Evolutionary conservation across 92 coral and sea anemone species (phyloP), one percentile per base, ranked within the genome.

Genomic region (Phymanthus crucifer): DNA sequence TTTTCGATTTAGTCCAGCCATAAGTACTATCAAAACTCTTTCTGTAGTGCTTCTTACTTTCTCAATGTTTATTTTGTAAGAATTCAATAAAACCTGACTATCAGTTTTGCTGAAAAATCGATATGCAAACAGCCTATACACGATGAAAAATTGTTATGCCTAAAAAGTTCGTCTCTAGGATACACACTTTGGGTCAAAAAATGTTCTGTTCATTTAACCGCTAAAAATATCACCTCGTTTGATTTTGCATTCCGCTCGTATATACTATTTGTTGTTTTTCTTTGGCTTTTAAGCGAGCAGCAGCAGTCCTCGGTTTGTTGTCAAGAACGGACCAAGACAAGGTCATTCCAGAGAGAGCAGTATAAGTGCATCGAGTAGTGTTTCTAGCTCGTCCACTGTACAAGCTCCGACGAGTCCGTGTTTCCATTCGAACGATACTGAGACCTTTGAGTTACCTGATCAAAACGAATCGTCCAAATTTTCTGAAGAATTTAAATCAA

Each of bases 371-470:
- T 78, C 89, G 37, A 89, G 96, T 57, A 91, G 96, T 40, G 29
- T 80, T 29, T 90, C 94, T 13, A 90, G 61, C 57, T 85, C 92
- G 2, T 91, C 93, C 3, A 89, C 93, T 52, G 54, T 88, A 45
- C 80, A 87, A 6, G 86, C 74, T 10, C 85, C 89, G 8, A n/a
- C 82, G 13, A 89, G 90, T 50, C 93, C 93, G 17, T 71, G 83
- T 32, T 68, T 78, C 12, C 77, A 75, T 9, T 26, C 81, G 17
- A 78, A 57, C 27, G 81, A 80, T 37, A 71, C 57, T 52, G 92
- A 85, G 27, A 80, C 83, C n/a, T 74, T 81, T 38, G 86, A 82
- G 29, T 24, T 77, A 11, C 13, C 40, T 23, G 72, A 61, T 21
- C 32, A 26, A 61, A 61, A 10, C 68, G 68, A 61, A 40, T 64